These are phyloP conservation scores for Meloidogyne hapla DNA, from an alignment of 1,140 invertebrate species.

Conservation along the genomic window DNA sequence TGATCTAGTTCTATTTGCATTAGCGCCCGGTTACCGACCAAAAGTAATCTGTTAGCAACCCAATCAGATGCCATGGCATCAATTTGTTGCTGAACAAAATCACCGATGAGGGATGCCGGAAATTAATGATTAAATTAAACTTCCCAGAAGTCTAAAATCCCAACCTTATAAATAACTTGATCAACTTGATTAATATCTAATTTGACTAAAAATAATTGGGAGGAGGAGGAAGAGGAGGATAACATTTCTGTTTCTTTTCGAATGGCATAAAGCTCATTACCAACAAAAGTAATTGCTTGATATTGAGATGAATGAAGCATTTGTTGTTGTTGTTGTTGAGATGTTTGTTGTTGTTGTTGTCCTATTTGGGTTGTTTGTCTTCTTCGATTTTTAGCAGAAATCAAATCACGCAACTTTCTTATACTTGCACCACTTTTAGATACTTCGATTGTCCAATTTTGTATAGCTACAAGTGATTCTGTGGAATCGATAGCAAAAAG, in stretches of 20 bases:
- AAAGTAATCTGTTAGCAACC: constrained; percentile 57
- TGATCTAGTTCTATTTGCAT: constrained; percentile 54
- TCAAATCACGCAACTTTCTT: not conserved
- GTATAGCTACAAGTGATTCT: constrained; percentile 50
- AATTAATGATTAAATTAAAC: constrained; percentile 1
- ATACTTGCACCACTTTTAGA: not conserved
- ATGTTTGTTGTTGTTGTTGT: not conserved
- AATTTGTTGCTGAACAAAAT: constrained; percentile 51
- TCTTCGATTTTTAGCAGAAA: constrained; percentile 18
- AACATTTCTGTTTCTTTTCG: constrained; percentile 49
- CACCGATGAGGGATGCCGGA: constrained; percentile 51
- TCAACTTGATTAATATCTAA: constrained; percentile 60
- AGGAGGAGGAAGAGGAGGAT: constrained; percentile 28
- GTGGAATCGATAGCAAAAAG: constrained; percentile 63
- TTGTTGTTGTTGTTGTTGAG: constrained; percentile 1
- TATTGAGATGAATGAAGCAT: constrained; percentile 44
- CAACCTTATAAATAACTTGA: constrained; percentile 56
- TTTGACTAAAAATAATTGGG: constrained; percentile 54
- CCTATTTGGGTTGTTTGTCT: constrained; percentile 18
- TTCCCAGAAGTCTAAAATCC: not conserved
- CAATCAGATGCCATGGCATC: constrained; percentile 62
- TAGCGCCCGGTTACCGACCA: constrained; percentile 56
- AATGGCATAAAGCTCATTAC: constrained; percentile 59
- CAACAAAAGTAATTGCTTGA: constrained; percentile 59
- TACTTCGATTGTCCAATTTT: constrained; percentile 51